Evolutionary conservation across 1,140 invertebrate genomes (phyloP).

Genomic region (Drosophila sucinea): DNA sequence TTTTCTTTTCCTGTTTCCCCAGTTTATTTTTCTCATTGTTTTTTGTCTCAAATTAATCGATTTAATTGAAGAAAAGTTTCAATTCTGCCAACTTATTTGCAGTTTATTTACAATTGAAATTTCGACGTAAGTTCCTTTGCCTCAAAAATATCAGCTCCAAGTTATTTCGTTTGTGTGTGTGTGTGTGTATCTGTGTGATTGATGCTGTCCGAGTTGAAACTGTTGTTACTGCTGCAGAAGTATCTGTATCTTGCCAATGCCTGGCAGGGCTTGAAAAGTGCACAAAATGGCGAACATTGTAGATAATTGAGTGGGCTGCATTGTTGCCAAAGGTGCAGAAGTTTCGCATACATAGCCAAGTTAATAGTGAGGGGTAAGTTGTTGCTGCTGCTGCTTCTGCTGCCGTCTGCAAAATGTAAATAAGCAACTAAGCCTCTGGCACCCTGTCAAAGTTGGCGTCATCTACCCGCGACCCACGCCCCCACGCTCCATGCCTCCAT

Average conservation of each 20-base stretch:
- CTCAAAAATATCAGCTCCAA: conserved; percentile 58
- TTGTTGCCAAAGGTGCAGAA: conserved; percentile 29
- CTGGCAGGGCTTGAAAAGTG: conserved; percentile 49
- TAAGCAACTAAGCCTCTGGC: conserved; percentile 48
- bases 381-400: conserved; percentile 8
- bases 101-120: conserved; percentile 70
- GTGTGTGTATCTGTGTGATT: conserved; percentile 44
- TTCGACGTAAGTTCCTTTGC: conserved; percentile 7
- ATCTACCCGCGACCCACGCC: conserved; percentile 4
- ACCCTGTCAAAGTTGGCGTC: conserved; percentile 27
- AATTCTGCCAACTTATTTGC: conserved; percentile 43
- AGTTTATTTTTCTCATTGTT: conserved; percentile 35
- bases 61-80: conserved; percentile 69
- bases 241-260: conserved; percentile 20
- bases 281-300: conserved; percentile 60
- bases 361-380: neutral
- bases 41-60: conserved; percentile 69
- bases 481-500: neutral
- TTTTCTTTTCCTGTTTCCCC: conserved; percentile 17
- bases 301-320: conserved; percentile 49
- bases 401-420: conserved; percentile 32
- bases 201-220: conserved; percentile 33
- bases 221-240: neutral
- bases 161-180: conserved; percentile 32
- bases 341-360: neutral